Conservation (phyloP, 2,888 invertebrate species). For the Cepaea hortensis region DNA sequence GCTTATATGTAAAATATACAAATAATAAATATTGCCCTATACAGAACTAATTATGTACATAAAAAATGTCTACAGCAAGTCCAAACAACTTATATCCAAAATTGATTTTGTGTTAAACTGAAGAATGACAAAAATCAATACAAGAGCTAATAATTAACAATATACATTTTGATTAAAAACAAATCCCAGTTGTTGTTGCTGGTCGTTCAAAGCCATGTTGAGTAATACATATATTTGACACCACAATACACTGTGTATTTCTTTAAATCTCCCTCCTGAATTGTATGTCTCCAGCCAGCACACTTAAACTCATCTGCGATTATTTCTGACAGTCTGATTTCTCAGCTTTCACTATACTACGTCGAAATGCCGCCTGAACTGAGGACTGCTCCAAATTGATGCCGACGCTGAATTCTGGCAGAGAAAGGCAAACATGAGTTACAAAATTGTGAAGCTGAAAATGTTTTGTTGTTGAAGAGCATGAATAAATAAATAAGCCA, state of each 20-base stretch:
- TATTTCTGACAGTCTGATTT: no score
- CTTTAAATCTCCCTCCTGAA: not conserved
- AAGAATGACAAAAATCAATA: not conserved
- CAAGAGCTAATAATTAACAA: not conserved
- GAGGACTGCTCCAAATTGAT: slow-evolving; percentile 31
- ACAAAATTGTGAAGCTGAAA: not conserved
- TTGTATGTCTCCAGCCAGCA: not conserved
- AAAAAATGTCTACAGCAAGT: slow-evolving; percentile 1
- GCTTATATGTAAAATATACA: not conserved
- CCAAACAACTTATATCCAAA: not conserved
- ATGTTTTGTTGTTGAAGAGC: no score
- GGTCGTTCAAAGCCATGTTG: not conserved
- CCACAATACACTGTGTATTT: not conserved
- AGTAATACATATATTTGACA: not conserved
- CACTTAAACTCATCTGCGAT: no score
- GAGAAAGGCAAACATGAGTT: not conserved
- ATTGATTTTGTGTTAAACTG: not conserved
- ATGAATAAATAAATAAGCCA: no score
- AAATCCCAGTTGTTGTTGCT: not conserved
- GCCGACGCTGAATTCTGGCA: not conserved
- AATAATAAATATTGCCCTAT: slow-evolving; percentile 38
- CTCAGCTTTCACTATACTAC: slow-evolving; percentile 17
- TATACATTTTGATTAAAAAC: not conserved
- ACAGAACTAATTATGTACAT: not conserved
- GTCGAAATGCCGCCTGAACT: slow-evolving; percentile 38